A percentile compares a stretch with the other conserved stretches of the same genome.
Conservation (phyloP, 2,113 vertebrate genomes). For the Prolemur simus region DNA sequence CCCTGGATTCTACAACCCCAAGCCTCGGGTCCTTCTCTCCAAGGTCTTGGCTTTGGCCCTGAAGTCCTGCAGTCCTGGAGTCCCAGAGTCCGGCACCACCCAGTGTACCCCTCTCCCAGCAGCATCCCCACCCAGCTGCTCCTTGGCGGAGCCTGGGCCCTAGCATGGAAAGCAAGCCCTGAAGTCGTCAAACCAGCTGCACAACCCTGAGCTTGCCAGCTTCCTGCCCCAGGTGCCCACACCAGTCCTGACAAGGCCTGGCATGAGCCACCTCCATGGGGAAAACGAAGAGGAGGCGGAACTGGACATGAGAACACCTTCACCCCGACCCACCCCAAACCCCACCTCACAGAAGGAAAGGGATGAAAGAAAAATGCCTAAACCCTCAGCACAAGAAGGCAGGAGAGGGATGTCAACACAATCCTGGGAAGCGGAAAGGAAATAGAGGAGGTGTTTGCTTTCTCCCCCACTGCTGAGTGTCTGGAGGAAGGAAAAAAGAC, state of each 20-base stretch:
- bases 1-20: neutral
- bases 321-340: neutral
- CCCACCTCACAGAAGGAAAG: neutral
- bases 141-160: neutral
- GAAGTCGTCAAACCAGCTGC: constrained; percentile 46
- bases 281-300: neutral
- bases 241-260: constrained; percentile 47
- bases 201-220: constrained; percentile 19
- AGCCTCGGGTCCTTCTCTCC: neutral
- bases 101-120: neutral
- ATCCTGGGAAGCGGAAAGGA: neutral
- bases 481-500: neutral
- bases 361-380: neutral
- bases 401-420: neutral
- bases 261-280: constrained; percentile 1
- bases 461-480: neutral
- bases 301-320: neutral
- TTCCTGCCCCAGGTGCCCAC: constrained; percentile 45
- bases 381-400: neutral
- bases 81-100: neutral
- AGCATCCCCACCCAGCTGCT: neutral
- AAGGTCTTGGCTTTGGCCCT: neutral
- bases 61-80: neutral
- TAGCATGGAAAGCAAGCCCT: neutral
- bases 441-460: neutral